A percentile compares a stretch with the other conserved stretches of the same genome.
Conservation (phyloP, 1,140 invertebrate species). For the Cyclargus thomasi region DNA sequence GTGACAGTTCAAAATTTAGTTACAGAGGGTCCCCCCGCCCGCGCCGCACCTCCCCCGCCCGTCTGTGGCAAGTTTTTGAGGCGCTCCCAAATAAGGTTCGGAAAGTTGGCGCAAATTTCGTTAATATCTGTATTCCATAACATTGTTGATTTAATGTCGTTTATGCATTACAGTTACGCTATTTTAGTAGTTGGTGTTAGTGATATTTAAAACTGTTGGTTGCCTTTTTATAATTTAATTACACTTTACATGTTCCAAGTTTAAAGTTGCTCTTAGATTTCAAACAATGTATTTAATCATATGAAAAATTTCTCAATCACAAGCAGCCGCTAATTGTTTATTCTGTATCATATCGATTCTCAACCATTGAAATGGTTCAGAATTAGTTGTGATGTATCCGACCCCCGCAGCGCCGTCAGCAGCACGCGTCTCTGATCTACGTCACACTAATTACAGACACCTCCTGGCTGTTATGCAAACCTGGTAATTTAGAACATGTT, state of each 20-base stretch:
- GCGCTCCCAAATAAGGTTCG: conserved; percentile 35
- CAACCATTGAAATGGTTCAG: conserved; percentile 1
- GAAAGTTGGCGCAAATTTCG: conserved; percentile 25
- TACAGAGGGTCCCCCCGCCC: conserved; percentile 60
- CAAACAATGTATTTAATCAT: no score
- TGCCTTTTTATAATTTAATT: neutral
- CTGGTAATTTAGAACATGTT: conserved; percentile 31
- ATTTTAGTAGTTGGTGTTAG: neutral
- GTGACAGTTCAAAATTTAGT: conserved; percentile 76
- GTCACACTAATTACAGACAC: conserved; percentile 36
- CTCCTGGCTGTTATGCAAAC: conserved; percentile 29
- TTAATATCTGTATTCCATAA: conserved; percentile 11
- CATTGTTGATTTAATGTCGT: neutral
- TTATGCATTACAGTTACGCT: neutral
- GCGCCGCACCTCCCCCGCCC: conserved; percentile 27
- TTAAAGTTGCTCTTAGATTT: neutral
- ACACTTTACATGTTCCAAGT: neutral
- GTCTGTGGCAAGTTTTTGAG: conserved; percentile 42
- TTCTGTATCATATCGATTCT: neutral
- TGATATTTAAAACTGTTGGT: no score
- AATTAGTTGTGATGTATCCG: conserved; percentile 25
- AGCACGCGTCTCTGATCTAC: conserved; percentile 26
- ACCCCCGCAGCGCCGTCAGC: conserved; percentile 39
- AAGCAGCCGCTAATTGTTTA: neutral
- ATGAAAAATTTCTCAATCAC: neutral